Base-by-base conservation (phyloP, 1,140 invertebrate species). In the Drosophila neocordata region DNA sequence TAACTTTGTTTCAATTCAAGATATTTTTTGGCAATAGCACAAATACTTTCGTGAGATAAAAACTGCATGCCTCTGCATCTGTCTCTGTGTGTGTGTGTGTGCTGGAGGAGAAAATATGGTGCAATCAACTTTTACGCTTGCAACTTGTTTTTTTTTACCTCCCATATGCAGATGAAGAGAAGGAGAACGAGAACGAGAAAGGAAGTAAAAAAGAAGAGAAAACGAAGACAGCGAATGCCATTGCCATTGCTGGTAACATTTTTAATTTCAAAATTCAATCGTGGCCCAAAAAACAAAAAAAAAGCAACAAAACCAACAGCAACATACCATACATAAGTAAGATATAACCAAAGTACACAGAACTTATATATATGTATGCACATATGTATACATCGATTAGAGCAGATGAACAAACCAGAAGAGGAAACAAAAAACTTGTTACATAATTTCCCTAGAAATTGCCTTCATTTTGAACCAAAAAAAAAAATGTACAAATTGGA, bases 101-200 rank as follows among this genome's bases (percentile, higher is more conserved):
- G 22, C 18, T 48, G 41, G 18, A 48, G 41, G 27, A 56, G 27
- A 56, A 56, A 56, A 56, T 56, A 56, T 56, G 53, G 53, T 56
- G 53, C 27, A 56, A 56, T 56, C 24, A 56, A 56, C 27, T 56
- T 56, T 13, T 11, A 9, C 20, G 15, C 20, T 55, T 20, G 44
- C 44, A 20, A 48, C 44, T 9, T 48, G 44, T 0, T 24, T 55
- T 55, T 13, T 55, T 31, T 0, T 9, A 6, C 24, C 27, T 15
- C 11, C 18, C 27, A 34, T 18, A 34, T 56, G 27, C 53, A 56
- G 53, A 27, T 34, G 22, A 31, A 56, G 52, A 31, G 13, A n/a
- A n/a, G n/a, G n/a, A n/a, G n/a, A 5, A 7, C 5, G n/a, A 7
- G 1, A 4, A 38, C 35, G 12, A 8, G n/a, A 34, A 15, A 35